Base-by-base conservation (phyloP, 2,113 vertebrate genomes). In the Protobothrops flavoviridis region DNA sequence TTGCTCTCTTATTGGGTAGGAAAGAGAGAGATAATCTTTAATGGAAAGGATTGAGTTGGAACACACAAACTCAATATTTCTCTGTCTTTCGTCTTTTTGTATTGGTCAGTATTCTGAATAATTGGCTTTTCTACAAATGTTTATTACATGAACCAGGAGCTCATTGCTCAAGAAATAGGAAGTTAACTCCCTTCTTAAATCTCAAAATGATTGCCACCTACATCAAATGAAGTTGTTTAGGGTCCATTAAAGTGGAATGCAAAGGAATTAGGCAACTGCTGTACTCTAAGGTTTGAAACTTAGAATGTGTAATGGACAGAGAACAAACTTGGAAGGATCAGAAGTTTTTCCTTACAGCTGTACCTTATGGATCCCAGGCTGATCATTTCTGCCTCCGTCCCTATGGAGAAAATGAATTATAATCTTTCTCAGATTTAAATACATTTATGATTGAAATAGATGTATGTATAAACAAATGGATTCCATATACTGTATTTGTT, bases 141-240 rank as follows among this genome's bases (percentile, higher is more conserved):
- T 93, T 91, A 81, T 57, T 92, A 59, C 26, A 89, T 43, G 88
- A 50, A 53, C 39, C 59, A 59, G 81, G 91, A 48, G 85, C 50
- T 59, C 57, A 24, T 89, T 43, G 56, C 88, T 39, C 9, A 81
- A 50, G 12, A 56, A 11, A 17, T 29, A 92, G 87, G 92, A 92
- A 89, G 87, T 89, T 85, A 57, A 81, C 39, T 48, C 87, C 87
- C 85, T 90, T 21, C 24, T 86, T 93, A 50, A 11, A 39, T 61
- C 1, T 26, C 61, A 92, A 92, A 92, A 85, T 21, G 0, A 12
- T 4, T 81, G 29, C 23, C 33, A 88, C 20, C 17, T 89, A 85
- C 43, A 57, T 21, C 23, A 91, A 91, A 20, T 15, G 48, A 39
- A 48, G 91, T 2, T 81, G 81, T 52, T 91, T 33, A 26, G 3